Percentiles rank a stretch among this genome's conserved stretches.
These are phyloP conservation scores for Drosophila yakuba DNA, from an alignment of 1,140 invertebrate genomes.

Conservation along the genomic window DNA sequence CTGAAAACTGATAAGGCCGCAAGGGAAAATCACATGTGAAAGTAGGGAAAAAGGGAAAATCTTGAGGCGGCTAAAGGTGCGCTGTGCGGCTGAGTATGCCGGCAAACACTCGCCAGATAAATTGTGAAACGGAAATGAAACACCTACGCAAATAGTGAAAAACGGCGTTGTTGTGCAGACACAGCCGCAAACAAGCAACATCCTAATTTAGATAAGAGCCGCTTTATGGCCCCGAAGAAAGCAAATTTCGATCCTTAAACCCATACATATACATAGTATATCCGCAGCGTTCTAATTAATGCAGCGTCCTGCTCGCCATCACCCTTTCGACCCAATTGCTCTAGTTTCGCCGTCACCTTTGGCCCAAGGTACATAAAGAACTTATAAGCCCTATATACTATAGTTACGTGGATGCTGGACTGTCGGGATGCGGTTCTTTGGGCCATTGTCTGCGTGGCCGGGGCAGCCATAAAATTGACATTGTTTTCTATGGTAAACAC, in stretches of 20 bases:
- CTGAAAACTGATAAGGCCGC: slow-evolving; percentile 65
- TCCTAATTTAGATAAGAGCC: slow-evolving; percentile 83
- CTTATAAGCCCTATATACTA: not conserved
- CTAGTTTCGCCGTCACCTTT: slow-evolving; percentile 68
- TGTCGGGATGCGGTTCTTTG: slow-evolving; percentile 41
- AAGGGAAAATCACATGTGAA: slow-evolving; percentile 70
- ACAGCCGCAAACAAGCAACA: slow-evolving; percentile 81
- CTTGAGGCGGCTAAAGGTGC: slow-evolving; percentile 56
- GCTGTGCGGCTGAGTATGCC: slow-evolving; percentile 30
- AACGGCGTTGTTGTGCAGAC: slow-evolving; percentile 61
- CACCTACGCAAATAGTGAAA: slow-evolving; percentile 82
- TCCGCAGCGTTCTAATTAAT: slow-evolving; percentile 75
- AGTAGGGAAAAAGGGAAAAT: slow-evolving; percentile 57
- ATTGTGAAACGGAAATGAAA: slow-evolving; percentile 84
- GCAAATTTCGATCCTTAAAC: slow-evolving; percentile 43
- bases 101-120: slow-evolving; percentile 51
- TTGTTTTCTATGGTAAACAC: slow-evolving; percentile 77
- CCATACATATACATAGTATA: not conserved
- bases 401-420: slow-evolving; percentile 15
- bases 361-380: slow-evolving; percentile 3
- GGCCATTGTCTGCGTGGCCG: slow-evolving; percentile 56
- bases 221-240: slow-evolving; percentile 71
- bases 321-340: slow-evolving; percentile 42
- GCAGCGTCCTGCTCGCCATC: slow-evolving; percentile 46
- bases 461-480: slow-evolving; percentile 74